These are phyloP conservation scores for Eulithis testata DNA, from an alignment of 2,888 invertebrate species.

Conservation along the genomic window DNA sequence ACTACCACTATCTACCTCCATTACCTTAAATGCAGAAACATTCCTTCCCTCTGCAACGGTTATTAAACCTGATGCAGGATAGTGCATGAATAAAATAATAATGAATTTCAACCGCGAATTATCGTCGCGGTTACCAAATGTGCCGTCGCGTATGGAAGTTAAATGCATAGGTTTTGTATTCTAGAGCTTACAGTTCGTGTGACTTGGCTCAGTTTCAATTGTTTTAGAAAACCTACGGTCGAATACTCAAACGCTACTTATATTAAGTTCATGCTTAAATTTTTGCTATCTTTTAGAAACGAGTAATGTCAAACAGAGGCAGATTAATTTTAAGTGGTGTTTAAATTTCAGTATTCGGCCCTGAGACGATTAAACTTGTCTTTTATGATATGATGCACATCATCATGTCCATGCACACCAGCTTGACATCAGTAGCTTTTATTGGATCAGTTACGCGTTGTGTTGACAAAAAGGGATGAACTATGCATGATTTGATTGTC, in stretches of 20 bases:
- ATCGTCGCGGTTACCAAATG: slow-evolving; percentile 63
- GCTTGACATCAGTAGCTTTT: background rate
- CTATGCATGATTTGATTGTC: too few relatives aligned
- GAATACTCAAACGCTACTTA: too few relatives aligned
- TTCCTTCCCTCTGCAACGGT: slow-evolving; percentile 24
- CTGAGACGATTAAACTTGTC: too few relatives aligned
- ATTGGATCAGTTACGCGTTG: too few relatives aligned
- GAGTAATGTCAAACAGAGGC: too few relatives aligned
- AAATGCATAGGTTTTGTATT: slow-evolving; percentile 12
- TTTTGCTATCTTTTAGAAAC: too few relatives aligned
- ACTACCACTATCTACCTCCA: slow-evolving; percentile 19
- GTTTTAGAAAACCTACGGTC: background rate
- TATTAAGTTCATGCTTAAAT: too few relatives aligned
- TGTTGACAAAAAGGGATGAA: too few relatives aligned
- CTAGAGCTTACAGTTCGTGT: slow-evolving; percentile 6
- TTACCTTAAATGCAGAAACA: slow-evolving; percentile 23
- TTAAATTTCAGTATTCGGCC: too few relatives aligned
- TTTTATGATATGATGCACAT: too few relatives aligned
- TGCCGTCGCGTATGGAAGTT: slow-evolving; percentile 60
- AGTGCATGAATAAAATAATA: slow-evolving; percentile 77
- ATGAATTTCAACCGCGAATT: slow-evolving; percentile 68
- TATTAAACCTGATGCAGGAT: slow-evolving; percentile 59
- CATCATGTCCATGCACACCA: too few relatives aligned
- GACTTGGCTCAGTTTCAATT: background rate
- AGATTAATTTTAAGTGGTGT: too few relatives aligned